These are phyloP conservation scores for Lepidurus apus DNA, from an alignment of 1,140 invertebrate genomes.

Conservation along the genomic window DNA sequence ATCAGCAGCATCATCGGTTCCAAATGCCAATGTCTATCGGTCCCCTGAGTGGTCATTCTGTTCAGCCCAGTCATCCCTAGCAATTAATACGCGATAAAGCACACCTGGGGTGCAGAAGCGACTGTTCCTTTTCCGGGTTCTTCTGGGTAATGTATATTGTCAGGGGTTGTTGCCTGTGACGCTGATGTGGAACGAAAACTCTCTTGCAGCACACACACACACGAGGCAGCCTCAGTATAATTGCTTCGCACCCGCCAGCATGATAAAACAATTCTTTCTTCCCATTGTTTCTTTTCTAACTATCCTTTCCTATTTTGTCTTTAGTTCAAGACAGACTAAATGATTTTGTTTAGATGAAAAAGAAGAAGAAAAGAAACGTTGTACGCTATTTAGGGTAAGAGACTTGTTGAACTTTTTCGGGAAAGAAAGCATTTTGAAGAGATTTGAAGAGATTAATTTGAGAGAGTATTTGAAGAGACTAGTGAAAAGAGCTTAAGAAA, in stretches of 20 bases:
- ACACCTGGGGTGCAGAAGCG: neutral
- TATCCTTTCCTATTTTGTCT: too few relatives aligned
- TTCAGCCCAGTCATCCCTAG: constrained; percentile 17
- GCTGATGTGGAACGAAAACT: too few relatives aligned
- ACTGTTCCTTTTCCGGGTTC: neutral
- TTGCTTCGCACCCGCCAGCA: too few relatives aligned
- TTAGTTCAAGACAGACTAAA: too few relatives aligned
- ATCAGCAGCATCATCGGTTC: neutral
- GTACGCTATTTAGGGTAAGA: neutral
- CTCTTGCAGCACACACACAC: too few relatives aligned
- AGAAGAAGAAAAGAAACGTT: too few relatives aligned
- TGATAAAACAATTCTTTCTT: too few relatives aligned
- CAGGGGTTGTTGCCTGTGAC: neutral
- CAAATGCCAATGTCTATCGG: neutral
- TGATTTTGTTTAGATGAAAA: too few relatives aligned
- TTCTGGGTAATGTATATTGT: constrained; percentile 5
- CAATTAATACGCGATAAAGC: constrained; percentile 10
- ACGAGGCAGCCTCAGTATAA: too few relatives aligned
- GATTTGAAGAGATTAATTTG: neutral
- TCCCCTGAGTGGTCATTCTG: constrained; percentile 13
- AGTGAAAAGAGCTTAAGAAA: neutral
- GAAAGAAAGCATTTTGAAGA: neutral
- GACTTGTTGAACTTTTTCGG: neutral
- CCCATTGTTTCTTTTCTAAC: too few relatives aligned
- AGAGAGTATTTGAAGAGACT: neutral